Conservation (phyloP, 2,888 invertebrate species). For the Amblyjoppa proteus region DNA sequence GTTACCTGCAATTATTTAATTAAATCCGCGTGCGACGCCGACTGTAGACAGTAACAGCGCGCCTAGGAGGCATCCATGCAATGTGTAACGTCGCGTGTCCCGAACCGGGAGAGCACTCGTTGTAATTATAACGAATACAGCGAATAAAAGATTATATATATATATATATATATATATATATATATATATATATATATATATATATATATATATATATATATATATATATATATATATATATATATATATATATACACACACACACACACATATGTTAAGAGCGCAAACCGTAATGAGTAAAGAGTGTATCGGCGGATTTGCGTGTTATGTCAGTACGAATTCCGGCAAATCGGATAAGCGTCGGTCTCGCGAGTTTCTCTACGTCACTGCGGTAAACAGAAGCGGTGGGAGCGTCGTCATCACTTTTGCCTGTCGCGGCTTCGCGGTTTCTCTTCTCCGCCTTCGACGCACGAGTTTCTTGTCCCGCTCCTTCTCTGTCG, state of each 20-base stretch:
- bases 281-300: background rate
- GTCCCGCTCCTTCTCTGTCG: background rate
- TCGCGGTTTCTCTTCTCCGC: conserved; percentile 26
- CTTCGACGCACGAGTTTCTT: background rate
- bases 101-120: conserved; percentile 25
- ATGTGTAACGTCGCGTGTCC: conserved; percentile 25
- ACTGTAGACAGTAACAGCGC: background rate
- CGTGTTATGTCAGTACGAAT: conserved; percentile 20
- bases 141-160: background rate
- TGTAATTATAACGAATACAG: conserved; percentile 22
- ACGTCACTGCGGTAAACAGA: conserved; percentile 37
- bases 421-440: conserved; percentile 10
- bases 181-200: background rate
- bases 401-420: conserved; percentile 15
- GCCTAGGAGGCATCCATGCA: background rate
- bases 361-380: background rate
- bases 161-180: background rate
- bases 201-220: background rate
- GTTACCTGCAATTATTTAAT: conserved; percentile 28
- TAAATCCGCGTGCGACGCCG: conserved; percentile 7
- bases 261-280: background rate
- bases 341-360: conserved; percentile 31
- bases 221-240: too few species aligned
- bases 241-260: background rate
- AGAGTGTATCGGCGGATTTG: background rate